Conservation (phyloP, 2,888 invertebrate species). For the Hermodice carunculata region DNA sequence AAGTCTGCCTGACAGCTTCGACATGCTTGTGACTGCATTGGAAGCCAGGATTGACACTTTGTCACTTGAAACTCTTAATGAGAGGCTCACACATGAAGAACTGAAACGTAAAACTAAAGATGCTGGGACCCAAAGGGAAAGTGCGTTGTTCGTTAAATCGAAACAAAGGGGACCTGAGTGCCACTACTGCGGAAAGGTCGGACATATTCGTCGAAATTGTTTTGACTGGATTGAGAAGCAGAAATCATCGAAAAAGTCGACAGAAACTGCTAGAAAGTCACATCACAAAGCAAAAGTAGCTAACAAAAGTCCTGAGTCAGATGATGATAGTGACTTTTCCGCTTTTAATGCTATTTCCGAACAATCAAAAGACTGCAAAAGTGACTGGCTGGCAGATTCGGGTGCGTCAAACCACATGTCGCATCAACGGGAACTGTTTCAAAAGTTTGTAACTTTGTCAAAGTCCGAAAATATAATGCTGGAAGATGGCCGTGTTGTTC, state of each 20-base stretch:
- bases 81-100: constrained; percentile 9
- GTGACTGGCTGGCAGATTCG: constrained; percentile 20
- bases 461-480: constrained; percentile 2
- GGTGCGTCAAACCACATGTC: constrained; percentile 19
- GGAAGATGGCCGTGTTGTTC: constrained; percentile 14
- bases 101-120: background rate
- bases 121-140: no score
- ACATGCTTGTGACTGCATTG: constrained; percentile 8
- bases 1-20: constrained; percentile 2
- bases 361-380: no score
- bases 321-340: no score
- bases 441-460: no score
- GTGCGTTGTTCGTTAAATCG: background rate
- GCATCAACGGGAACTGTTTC: no score
- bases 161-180: background rate
- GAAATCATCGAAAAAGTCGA: no score
- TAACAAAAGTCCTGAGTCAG: no score
- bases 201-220: no score
- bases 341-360: no score
- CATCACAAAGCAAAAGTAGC: no score
- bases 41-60: constrained; percentile 2
- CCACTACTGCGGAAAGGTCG: constrained; percentile 3
- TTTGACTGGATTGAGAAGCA: no score
- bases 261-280: no score
- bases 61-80: constrained; percentile 1